These are phyloP conservation scores for Chinchilla lanigera DNA, from an alignment of 2,113 vertebrate genomes.

Conservation along the genomic window DNA sequence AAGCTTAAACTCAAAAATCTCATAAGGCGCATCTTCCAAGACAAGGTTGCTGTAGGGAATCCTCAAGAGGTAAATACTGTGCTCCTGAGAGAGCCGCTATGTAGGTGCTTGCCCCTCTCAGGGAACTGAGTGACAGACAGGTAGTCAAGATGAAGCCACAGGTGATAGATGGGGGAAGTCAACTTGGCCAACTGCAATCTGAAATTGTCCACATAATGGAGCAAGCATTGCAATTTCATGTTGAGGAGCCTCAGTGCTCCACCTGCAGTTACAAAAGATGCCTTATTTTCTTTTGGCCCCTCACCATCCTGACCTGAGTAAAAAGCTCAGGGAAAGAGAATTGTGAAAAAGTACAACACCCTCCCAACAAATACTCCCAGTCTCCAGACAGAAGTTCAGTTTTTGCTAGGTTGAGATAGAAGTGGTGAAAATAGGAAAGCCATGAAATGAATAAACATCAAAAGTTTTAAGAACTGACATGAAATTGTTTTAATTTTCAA, in stretches of 20 bases:
- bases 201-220: background rate
- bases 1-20: background rate
- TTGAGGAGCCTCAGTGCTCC: background rate
- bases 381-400: background rate
- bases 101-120: background rate
- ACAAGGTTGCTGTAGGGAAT: background rate
- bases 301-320: background rate
- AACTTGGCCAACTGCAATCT: accelerated
- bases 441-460: background rate
- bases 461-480: background rate
- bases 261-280: too few relatives aligned
- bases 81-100: background rate
- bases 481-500: background rate
- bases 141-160: background rate
- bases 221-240: background rate
- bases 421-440: background rate
- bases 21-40: background rate
- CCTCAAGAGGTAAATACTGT: background rate
- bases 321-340: accelerated
- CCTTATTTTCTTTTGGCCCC: background rate
- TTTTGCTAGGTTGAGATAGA: background rate
- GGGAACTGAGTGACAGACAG: accelerated
- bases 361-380: accelerated
- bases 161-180: accelerated
- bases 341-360: background rate